Evolutionary conservation across 2,113 vertebrate genomes (phyloP), one percentile per base, ranked within the genome.

Genomic region (Catharus minimus): DNA sequence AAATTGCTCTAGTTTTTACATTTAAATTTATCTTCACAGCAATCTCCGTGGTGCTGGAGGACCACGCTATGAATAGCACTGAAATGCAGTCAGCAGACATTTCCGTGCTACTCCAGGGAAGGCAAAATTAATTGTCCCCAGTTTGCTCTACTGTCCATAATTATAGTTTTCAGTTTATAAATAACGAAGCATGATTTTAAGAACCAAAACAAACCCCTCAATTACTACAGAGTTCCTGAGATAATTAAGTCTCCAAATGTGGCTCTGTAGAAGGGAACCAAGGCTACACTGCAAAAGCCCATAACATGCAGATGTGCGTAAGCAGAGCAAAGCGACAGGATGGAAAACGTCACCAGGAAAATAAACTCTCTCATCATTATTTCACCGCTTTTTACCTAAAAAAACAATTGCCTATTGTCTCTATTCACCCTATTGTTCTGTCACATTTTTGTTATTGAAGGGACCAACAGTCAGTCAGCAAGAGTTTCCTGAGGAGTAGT

Each of bases 341-440:
- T 78, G 89, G 82, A 81, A 92, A 96, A 97, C 83, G 66, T 94
- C 96, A 96, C 67, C 30, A 47, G 33, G 95, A 96, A 95, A 88
- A 79, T 38, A 81, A 75, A 95, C 69, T 83, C 95, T 94, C 90
- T 93, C 92, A 96, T 81, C 66, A 68, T 94, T 82, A 47, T 87
- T 95, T 95, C 60, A 86, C 93, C 61, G 75, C 87, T 95, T 62
- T 79, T 86, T 83, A 93, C 83, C 95, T 56, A 64, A 85, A 95
- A 67, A 80, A 89, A 46, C 95, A 97, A 97, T 92, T 58, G 47
- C 52, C 82, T 81, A 94, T 96, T 97, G 95, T 97, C 90, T 94
- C 1, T 0, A 89, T 77, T 72, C 78, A 85, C 79, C 56, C 86
- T 85, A 95, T 90, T 95, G 95, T 96, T 94, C 78, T 85, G 81